Evolutionary conservation across 2,797 vertebrate genomes (phyloP).

Genomic region (Chaunax sp.): DNA sequence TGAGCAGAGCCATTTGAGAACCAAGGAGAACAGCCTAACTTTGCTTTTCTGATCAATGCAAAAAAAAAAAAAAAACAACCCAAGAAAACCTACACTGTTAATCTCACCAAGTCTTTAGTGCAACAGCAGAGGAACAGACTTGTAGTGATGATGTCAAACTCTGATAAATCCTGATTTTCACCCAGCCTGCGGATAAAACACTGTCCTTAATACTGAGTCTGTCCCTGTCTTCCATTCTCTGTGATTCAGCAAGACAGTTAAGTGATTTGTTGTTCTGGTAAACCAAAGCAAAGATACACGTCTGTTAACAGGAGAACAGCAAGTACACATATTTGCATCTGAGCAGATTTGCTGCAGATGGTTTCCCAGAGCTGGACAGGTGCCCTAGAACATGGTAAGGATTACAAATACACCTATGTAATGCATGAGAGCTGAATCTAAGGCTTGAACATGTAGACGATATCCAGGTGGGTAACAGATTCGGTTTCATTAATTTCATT

Average conservation of each 20-base stretch:
- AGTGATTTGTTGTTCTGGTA: accelerated
- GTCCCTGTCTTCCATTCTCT: not conserved
- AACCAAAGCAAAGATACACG: accelerated
- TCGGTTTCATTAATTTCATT: accelerated
- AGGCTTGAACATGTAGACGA: conserved; percentile 56
- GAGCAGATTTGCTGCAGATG: not conserved
- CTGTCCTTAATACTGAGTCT: conserved; percentile 2
- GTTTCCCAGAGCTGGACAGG: conserved; percentile 4
- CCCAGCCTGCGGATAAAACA: accelerated
- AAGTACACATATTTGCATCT: not conserved
- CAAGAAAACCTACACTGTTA: not conserved
- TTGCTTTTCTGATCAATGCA: no score
- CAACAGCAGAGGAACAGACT: conserved; percentile 16
- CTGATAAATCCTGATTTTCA: not conserved
- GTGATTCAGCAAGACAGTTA: not conserved
- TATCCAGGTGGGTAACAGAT: conserved; percentile 49
- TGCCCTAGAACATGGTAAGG: not conserved
- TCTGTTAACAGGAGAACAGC: conserved; percentile 12
- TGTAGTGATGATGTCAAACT: conserved; percentile 57
- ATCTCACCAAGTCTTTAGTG: not conserved
- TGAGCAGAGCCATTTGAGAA: no score
- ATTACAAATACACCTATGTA: not conserved
- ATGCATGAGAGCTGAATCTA: not conserved
- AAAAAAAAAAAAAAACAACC: not conserved
- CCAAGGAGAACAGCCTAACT: no score